phyloP scores from a whole-genome alignment of 1,140 invertebrate species.

The Drosophila ambigua region DNA sequence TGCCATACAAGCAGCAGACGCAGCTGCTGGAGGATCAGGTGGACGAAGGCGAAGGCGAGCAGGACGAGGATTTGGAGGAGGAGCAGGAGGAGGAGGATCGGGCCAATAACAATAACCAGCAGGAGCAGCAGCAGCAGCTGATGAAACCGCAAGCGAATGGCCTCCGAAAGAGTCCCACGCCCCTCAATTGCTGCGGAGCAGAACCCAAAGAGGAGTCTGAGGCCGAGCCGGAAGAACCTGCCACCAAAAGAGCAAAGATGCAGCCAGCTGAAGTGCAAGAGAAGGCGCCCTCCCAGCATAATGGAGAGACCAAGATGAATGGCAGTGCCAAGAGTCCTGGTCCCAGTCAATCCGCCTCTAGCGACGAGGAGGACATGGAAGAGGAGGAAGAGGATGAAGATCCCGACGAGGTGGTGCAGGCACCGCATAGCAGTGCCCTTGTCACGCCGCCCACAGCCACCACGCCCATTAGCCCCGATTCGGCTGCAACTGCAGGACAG shows the following conservation, averaged over 20 bases:
- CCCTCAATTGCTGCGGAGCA: slow-evolving; percentile 41
- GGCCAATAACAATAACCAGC: slow-evolving; percentile 66
- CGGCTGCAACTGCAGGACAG: slow-evolving; percentile 77
- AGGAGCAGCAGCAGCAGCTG: slow-evolving; percentile 28
- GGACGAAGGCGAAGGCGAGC: slow-evolving; percentile 30
- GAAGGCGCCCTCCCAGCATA: slow-evolving; percentile 2
- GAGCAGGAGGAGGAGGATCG: slow-evolving; percentile 51
- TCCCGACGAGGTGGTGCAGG: slow-evolving; percentile 36
- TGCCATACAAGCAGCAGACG: slow-evolving; percentile 61
- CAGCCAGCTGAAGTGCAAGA: slow-evolving; percentile 16
- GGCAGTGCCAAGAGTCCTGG: slow-evolving; percentile 46
- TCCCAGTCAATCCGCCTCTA: slow-evolving; percentile 32
- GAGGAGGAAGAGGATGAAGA: slow-evolving; percentile 30
- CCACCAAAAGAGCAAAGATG: slow-evolving; percentile 55
- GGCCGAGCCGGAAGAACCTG: slow-evolving; percentile 34
- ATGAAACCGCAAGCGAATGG: slow-evolving; percentile 50
- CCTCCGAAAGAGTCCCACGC: slow-evolving; percentile 54
- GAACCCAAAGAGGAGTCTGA: slow-evolving; percentile 12
- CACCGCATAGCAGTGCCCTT: slow-evolving; percentile 69
- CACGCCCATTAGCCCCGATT: slow-evolving; percentile 74
- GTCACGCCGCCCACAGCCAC: slow-evolving; percentile 74
- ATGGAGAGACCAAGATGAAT: slow-evolving; percentile 14
- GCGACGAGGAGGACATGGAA: slow-evolving; percentile 31
- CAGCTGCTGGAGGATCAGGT: slow-evolving; percentile 20
- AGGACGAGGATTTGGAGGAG: slow-evolving; percentile 30